Base-by-base conservation (phyloP, 1,140 invertebrate species). In the Argopecten irradians region DNA sequence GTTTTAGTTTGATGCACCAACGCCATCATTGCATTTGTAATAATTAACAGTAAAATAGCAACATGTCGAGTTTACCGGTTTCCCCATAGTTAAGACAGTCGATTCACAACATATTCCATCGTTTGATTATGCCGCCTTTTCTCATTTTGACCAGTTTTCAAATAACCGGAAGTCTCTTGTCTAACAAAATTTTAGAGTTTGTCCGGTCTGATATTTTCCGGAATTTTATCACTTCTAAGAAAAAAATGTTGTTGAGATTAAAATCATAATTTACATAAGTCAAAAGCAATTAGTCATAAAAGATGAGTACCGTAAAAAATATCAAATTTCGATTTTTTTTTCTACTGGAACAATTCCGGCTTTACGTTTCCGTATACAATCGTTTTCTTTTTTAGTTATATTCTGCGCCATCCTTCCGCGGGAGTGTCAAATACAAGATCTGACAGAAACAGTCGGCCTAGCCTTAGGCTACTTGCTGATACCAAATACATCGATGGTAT, bases 71-170 rank as follows among this genome's bases (percentile, higher is more conserved):
- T 71, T 71, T 71, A 71, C 55, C 55, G 55, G 55, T 71, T 71
- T 71, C 13, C 55, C 55, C 55, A 71, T 71, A 28, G 22, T 28
- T 71, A 71, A 3, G n/a, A 71, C 55, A 71, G 55, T 71, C 1
- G 22, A 71, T 71, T 5, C 55, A 28, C 55, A 71, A 28, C n/a
- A n/a, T 28, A 28, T 71, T 71, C 5, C 22, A 28, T 28, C 55
- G n/a, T 71, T 71, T 71, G 55, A 71, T 71, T 71, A 71, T 71
- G n/a, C 55, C 55, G 55, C 55, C 55, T 71, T 71, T 71, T 71
- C n/a, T 71, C 55, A 71, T 71, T 71, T 71, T 71, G 55, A 71
- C 55, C 55, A 71, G n/a, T 71, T 46, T 71, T 71, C 55, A 71
- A 71, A 71, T 71, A n/a, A 71, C n/a, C 55, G 55, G 55, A 71